phyloP scores from a whole-genome alignment of 2,113 vertebrate species.

The Cisticola juncidis region DNA sequence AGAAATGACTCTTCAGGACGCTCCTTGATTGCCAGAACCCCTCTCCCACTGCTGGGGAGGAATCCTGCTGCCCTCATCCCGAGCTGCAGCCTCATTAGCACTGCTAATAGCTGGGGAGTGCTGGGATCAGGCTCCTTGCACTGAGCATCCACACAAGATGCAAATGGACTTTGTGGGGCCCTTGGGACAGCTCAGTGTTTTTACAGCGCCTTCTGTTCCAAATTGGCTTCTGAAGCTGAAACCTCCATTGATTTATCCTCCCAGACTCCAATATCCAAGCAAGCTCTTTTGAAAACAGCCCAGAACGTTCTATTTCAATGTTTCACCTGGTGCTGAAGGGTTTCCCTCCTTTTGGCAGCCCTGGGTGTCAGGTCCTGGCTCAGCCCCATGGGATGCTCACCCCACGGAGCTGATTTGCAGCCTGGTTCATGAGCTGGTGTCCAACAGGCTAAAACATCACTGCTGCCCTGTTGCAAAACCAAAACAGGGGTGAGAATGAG shows the following conservation, averaged over 20 bases:
- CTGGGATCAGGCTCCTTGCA: not conserved
- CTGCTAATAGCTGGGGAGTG: not conserved
- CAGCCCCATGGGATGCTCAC: not conserved
- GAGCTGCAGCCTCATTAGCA: not conserved
- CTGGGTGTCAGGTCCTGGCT: not conserved
- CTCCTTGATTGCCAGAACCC: not conserved
- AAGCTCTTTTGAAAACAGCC: not conserved
- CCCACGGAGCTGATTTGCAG: not conserved
- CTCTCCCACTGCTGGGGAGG: not conserved
- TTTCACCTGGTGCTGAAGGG: not conserved
- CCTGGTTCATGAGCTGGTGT: not conserved
- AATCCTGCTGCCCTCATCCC: not conserved
- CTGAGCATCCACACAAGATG: not conserved
- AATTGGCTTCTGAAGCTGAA: not conserved
- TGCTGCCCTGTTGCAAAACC: not conserved
- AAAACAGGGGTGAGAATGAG: not conserved
- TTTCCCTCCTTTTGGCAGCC: not conserved
- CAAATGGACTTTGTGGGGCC: constrained; percentile 2
- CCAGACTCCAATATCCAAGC: not conserved
- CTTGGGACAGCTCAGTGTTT: not conserved
- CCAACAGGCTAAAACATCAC: not conserved
- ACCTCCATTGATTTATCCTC: not conserved
- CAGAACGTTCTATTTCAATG: not conserved
- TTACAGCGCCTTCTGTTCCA: constrained; percentile 24
- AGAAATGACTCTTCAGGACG: not conserved